Percentiles rank a stretch among this genome's conserved stretches.
Evolutionary conservation across 2,797 vertebrate genomes (phyloP).

Genomic region (Myotis findleyi): DNA sequence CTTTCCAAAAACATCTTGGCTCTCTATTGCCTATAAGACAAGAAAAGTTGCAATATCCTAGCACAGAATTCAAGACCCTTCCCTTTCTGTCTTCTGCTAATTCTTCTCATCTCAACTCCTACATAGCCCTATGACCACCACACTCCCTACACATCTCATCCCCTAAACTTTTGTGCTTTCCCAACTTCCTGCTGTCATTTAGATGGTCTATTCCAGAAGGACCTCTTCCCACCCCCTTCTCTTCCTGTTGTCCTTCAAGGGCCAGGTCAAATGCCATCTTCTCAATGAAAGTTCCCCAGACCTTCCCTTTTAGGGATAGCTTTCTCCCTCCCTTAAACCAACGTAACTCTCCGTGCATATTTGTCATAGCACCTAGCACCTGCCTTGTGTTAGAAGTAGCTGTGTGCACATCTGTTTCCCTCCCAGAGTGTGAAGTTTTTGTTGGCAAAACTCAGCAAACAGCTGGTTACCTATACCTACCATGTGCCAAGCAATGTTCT

Average conservation of each 20-base stretch:
- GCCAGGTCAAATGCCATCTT: slow-evolving; percentile 26
- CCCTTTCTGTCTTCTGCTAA: background rate
- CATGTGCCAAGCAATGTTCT: slow-evolving; percentile 21
- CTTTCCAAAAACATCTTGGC: background rate
- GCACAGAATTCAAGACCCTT: background rate
- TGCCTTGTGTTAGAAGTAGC: slow-evolving; percentile 52
- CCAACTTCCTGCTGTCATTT: background rate
- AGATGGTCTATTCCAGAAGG: background rate
- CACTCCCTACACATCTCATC: background rate
- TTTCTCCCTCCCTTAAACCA: background rate
- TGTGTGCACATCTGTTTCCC: slow-evolving; percentile 6
- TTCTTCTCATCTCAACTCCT: background rate
- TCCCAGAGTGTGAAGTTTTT: slow-evolving; percentile 59
- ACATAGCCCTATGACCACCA: background rate
- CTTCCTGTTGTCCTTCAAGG: slow-evolving; percentile 20
- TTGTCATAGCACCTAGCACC: slow-evolving; percentile 33
- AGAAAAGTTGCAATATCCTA: background rate
- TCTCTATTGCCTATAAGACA: background rate
- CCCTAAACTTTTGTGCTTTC: background rate
- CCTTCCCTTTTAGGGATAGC: background rate
- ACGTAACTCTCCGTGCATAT: background rate
- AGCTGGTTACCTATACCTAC: background rate
- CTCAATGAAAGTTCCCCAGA: background rate
- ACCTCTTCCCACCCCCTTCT: background rate
- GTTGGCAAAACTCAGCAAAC: slow-evolving; percentile 49